Percentiles rank a stretch among this genome's conserved stretches.
These are phyloP conservation scores for Heteromurus nitidus DNA, from an alignment of 2,888 invertebrate genomes.

Conservation along the genomic window DNA sequence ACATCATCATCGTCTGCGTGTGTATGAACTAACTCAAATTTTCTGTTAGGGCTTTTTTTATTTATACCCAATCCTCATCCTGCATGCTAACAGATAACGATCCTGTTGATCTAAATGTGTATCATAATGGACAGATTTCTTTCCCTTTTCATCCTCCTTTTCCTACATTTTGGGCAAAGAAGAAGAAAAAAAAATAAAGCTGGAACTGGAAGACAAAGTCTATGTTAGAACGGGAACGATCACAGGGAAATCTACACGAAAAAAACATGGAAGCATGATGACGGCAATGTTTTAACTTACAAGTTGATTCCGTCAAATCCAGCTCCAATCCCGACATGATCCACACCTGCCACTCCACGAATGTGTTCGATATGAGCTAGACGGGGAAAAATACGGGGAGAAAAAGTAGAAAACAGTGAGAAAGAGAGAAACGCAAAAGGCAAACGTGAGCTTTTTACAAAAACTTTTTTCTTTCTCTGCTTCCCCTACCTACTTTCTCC, in stretches of 20 bases:
- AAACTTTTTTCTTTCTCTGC: conserved; percentile 26
- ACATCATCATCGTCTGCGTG: conserved; percentile 26
- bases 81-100: conserved; percentile 23
- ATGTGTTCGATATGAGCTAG: conserved; percentile 90
- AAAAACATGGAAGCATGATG: conserved; percentile 7
- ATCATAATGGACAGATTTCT: conserved; percentile 32
- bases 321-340: conserved; percentile 90
- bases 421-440: conserved; percentile 36
- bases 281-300: conserved; percentile 80
- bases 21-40: conserved; percentile 7
- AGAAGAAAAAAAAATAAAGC: background rate
- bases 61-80: no score
- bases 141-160: conserved; percentile 15
- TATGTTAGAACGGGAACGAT: no score
- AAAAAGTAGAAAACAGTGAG: conserved; percentile 3
- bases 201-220: no score
- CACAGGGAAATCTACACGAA: no score
- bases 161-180: conserved; percentile 11
- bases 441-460: conserved; percentile 49
- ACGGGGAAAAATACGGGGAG: conserved; percentile 61
- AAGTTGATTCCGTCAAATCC: conserved; percentile 93
- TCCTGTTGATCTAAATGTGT: conserved; percentile 30
- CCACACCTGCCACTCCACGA: conserved; percentile 86
- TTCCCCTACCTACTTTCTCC: conserved; percentile 22
- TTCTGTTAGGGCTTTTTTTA: conserved; percentile 13